A percentile compares a stretch with the other conserved stretches of the same genome.
These are phyloP conservation scores for Enchytraeus crypticus DNA, from an alignment of 2,888 invertebrate species.

Conservation along the genomic window DNA sequence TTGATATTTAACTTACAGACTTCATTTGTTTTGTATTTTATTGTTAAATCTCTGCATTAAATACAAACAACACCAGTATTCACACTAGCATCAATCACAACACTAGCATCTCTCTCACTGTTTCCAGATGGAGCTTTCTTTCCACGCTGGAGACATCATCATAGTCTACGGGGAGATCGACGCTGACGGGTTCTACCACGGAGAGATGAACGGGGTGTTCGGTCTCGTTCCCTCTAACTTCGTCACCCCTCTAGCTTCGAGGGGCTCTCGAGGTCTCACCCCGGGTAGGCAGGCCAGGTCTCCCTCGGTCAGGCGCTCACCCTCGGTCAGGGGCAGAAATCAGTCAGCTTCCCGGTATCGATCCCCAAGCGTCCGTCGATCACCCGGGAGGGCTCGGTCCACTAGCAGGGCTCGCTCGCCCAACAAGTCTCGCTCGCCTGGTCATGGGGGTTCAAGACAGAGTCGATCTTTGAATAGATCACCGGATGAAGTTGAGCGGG, in stretches of 20 bases:
- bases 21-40: no score
- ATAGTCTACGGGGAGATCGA: conserved; percentile 98
- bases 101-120: no score
- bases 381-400: not conserved
- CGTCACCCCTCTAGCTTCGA: not conserved
- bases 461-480: not conserved
- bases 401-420: not conserved
- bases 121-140: conserved; percentile 84
- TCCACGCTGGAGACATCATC: conserved; percentile 91
- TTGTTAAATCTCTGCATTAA: no score
- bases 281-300: not conserved
- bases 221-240: conserved; percentile 96
- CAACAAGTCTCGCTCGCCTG: not conserved
- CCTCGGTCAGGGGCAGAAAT: not conserved
- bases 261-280: not conserved
- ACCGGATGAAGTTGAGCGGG: not conserved
- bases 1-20: no score
- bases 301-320: not conserved
- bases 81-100: no score
- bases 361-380: not conserved
- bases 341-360: not conserved
- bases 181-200: conserved; percentile 98
- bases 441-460: not conserved
- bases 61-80: no score
- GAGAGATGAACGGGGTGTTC: conserved; percentile 84